phyloP scores from a whole-genome alignment of 2,797 vertebrate genomes.

The Capromys pilorides region DNA sequence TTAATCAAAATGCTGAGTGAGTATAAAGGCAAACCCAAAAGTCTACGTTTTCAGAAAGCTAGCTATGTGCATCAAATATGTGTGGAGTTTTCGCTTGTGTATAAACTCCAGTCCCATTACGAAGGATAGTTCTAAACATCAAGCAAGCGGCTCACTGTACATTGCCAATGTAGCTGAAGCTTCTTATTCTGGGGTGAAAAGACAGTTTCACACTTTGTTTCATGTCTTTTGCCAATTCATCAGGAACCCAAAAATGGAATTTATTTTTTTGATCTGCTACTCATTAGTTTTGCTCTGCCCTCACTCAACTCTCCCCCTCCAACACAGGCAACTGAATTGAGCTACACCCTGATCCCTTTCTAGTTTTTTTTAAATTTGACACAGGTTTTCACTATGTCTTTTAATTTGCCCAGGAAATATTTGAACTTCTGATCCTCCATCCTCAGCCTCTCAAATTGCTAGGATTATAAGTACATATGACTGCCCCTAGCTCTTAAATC shows the following conservation, averaged over 20 bases:
- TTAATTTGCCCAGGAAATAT: neutral
- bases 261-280: neutral
- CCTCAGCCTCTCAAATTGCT: neutral
- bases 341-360: neutral
- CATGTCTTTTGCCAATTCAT: neutral
- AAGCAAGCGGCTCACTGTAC: neutral
- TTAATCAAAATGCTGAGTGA: conserved; percentile 12
- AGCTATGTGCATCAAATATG: neutral
- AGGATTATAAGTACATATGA: neutral
- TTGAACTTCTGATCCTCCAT: neutral
- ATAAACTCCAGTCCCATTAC: neutral
- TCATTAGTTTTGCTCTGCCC: neutral
- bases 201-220: neutral
- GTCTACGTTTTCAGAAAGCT: neutral
- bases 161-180: neutral
- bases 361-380: neutral
- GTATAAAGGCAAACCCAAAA: conserved; percentile 19
- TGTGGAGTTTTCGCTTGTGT: neutral
- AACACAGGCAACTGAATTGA: neutral
- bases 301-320: neutral
- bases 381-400: neutral
- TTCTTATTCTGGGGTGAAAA: neutral
- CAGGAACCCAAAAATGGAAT: neutral
- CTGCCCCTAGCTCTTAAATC: fast-evolving
- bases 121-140: neutral